Evolutionary conservation across 2,888 invertebrate species (phyloP), one percentile per base, ranked within the genome.

Genomic region (Candidula unifasciata): DNA sequence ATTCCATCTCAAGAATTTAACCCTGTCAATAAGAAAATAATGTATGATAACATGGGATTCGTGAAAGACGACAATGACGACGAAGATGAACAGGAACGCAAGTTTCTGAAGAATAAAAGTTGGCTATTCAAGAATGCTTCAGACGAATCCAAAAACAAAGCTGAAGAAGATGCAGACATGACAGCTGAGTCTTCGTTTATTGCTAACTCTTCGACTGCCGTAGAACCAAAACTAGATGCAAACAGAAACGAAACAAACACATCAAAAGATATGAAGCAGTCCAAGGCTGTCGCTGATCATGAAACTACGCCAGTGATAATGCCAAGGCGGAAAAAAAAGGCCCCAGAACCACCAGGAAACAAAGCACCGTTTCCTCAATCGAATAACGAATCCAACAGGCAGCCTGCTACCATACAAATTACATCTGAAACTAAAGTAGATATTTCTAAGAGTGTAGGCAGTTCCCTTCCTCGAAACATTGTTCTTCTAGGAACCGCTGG

Each of bases 41-140:
- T 83, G 37, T 71, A 83, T 10, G 86, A 77, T 3, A 83, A 84
- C 54, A 44, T 35, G 35, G 69, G 83, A 3, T 84, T 83, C 44
- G 84, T 54, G 30, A 82, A 66, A 44, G 85, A 86, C 76, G 80
- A 86, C 24, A 52, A 66, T 8, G 84, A 85, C 21, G 84, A 71
- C 6, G 79, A 84, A 21, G 85, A 87, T 24, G 85, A 87, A 60
- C 81, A 86, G 44, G 87, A 87, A 6, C 57, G 84, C 13, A 79
- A 82, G 35, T 84, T 88, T 66, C 78, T 80, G 16, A 33, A 85
- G 60, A 79, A 74, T 21, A 88, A 88, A 77, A 74, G 81, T 16
- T 88, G 86, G 76, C 44, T 88, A 66, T 88, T 88, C 52, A 86
- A 68, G 82, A 85, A 57, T 33, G 18, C 66, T 1, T 24, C 68